A percentile compares a stretch with the other conserved stretches of the same genome.
Conservation (phyloP, 2,113 vertebrate genomes). For the Microcebus murinus region DNA sequence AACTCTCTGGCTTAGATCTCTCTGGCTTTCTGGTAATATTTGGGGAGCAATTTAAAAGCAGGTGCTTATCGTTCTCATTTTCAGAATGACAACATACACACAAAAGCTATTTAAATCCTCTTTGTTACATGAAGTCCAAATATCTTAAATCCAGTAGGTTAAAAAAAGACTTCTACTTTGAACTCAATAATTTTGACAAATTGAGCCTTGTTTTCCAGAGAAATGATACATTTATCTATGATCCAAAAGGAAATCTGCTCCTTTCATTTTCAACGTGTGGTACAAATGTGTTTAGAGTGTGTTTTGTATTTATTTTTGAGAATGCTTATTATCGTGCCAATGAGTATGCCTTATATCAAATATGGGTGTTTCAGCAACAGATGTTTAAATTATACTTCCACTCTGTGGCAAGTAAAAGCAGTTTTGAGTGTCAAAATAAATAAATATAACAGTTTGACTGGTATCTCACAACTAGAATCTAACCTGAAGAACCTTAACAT, state of each 20-base stretch:
- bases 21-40: slow-evolving; percentile 13
- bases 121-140: slow-evolving; percentile 21
- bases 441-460: slow-evolving; percentile 56
- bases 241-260: slow-evolving; percentile 70
- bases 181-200: slow-evolving; percentile 72
- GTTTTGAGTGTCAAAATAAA: slow-evolving; percentile 73
- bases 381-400: slow-evolving; percentile 67
- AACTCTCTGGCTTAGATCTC: not conserved
- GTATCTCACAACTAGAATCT: slow-evolving; percentile 17
- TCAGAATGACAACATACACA: not conserved
- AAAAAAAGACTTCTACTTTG: slow-evolving; percentile 52
- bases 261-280: slow-evolving; percentile 62
- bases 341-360: slow-evolving; percentile 64
- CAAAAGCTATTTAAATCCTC: slow-evolving; percentile 32
- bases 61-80: not conserved
- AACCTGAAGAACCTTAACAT: slow-evolving; percentile 47
- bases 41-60: slow-evolving; percentile 7
- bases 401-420: slow-evolving; percentile 63
- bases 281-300: slow-evolving; percentile 54
- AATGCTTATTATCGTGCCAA: slow-evolving; percentile 54
- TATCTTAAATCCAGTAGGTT: slow-evolving; percentile 24
- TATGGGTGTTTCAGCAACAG: slow-evolving; percentile 65
- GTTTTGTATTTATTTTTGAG: slow-evolving; percentile 60
- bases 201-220: slow-evolving; percentile 64
- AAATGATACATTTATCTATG: slow-evolving; percentile 60